A percentile compares a stretch with the other conserved stretches of the same genome.
Evolutionary conservation across 2,113 vertebrate species (phyloP).

Genomic region (Castor canadensis): DNA sequence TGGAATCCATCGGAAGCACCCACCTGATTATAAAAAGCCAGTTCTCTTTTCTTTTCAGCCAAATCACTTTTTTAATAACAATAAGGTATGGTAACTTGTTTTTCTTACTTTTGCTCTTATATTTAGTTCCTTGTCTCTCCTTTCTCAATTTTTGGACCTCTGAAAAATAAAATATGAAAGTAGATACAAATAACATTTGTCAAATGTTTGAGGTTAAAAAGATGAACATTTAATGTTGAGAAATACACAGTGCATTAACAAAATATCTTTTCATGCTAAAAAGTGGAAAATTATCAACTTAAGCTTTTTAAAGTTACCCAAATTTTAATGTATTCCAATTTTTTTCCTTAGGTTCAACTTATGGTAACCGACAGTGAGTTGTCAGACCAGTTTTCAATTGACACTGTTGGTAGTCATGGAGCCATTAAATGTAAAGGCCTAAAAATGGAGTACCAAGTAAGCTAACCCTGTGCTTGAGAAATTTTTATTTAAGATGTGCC

Average conservation of each 20-base stretch:
- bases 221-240: not conserved
- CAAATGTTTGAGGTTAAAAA: constrained; percentile 52
- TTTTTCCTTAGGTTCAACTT: constrained; percentile 91
- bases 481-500: not conserved
- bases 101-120: not conserved
- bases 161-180: constrained; percentile 47
- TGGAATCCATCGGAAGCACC: constrained; percentile 97
- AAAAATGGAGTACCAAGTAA: constrained; percentile 93
- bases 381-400: constrained; percentile 96
- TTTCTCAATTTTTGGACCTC: constrained; percentile 38
- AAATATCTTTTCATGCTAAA: not conserved
- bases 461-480: constrained; percentile 60
- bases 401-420: constrained; percentile 97
- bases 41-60: constrained; percentile 98
- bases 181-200: constrained; percentile 10
- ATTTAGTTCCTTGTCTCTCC: not conserved
- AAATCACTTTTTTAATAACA: constrained; percentile 94
- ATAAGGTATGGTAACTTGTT: constrained; percentile 88
- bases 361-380: constrained; percentile 97
- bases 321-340: constrained; percentile 34
- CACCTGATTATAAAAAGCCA: constrained; percentile 93
- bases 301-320: not conserved
- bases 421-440: constrained; percentile 95
- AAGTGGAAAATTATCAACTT: not conserved
- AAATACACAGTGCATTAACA: constrained; percentile 12